Evolutionary conservation across 2,113 vertebrate genomes (phyloP).

Genomic region (Cyanistes caeruleus): DNA sequence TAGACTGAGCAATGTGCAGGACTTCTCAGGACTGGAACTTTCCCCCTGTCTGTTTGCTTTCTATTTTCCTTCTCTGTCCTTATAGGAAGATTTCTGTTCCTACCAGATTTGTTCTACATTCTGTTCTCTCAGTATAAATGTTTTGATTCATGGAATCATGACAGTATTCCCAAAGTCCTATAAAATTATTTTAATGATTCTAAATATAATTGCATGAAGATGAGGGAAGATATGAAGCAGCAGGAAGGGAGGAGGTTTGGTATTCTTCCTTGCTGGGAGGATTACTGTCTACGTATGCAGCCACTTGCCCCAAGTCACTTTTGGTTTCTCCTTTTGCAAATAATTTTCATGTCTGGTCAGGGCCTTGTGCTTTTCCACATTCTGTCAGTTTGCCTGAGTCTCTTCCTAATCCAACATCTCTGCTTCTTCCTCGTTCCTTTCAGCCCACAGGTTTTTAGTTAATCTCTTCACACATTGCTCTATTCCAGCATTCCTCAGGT

Average conservation of each 20-base stretch:
- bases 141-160: not conserved
- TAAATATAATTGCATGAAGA: not conserved
- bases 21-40: not conserved
- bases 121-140: not conserved
- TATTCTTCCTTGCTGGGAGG: not conserved
- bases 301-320: not conserved
- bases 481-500: not conserved
- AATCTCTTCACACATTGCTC: not conserved
- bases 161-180: not conserved
- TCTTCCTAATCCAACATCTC: not conserved
- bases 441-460: not conserved
- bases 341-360: not conserved
- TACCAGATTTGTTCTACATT: not conserved
- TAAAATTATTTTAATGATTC: constrained; percentile 6
- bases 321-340: not conserved
- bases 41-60: not conserved
- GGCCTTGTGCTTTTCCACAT: not conserved
- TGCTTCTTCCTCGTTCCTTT: not conserved
- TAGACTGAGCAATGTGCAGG: not conserved
- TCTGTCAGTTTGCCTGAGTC: not conserved
- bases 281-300: not conserved
- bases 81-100: not conserved
- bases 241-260: not conserved
- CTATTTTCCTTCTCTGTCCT: not conserved
- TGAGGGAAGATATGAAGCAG: not conserved